phyloP scores from a whole-genome alignment of 2,888 invertebrate species.

The Rhopalosiphum nymphaeae region DNA sequence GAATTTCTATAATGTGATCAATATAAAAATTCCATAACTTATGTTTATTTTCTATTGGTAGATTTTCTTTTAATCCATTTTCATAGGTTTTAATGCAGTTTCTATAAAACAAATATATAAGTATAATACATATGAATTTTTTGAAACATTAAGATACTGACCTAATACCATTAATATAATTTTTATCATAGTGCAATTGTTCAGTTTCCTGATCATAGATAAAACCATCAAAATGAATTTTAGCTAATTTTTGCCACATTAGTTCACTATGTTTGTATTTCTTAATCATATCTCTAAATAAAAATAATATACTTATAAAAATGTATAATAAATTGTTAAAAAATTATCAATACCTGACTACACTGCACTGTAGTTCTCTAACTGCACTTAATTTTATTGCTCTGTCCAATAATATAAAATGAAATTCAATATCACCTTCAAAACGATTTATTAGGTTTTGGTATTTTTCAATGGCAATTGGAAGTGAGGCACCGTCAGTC shows the following conservation, averaged over 20 bases:
- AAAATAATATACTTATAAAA: neutral
- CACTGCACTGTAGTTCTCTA: conserved; percentile 46
- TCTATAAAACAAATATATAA: neutral
- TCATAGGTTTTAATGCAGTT: conserved; percentile 59
- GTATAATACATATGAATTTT: neutral
- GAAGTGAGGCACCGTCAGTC: conserved; percentile 49
- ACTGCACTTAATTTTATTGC: conserved; percentile 47
- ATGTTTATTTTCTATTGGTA: conserved; percentile 47
- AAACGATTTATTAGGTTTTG: conserved; percentile 51
- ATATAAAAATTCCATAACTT: conserved; percentile 57
- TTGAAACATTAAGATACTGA: neutral
- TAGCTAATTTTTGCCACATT: conserved; percentile 60
- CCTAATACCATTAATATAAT: conserved; percentile 57
- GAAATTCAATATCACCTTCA: conserved; percentile 50
- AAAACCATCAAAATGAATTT: conserved; percentile 58
- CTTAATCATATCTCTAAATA: conserved; percentile 55
- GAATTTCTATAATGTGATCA: conserved; percentile 54
- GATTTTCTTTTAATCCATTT: conserved; percentile 57
- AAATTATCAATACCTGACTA: conserved; percentile 35
- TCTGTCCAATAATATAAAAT: conserved; percentile 47
- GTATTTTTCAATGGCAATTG: conserved; percentile 54
- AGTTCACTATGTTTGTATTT: conserved; percentile 51
- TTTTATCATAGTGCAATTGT: conserved; percentile 51
- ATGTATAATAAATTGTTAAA: neutral
- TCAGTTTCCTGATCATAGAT: conserved; percentile 46